These are phyloP conservation scores for Drosophila ananassae DNA, from an alignment of 1,140 invertebrate genomes.

Conservation along the genomic window DNA sequence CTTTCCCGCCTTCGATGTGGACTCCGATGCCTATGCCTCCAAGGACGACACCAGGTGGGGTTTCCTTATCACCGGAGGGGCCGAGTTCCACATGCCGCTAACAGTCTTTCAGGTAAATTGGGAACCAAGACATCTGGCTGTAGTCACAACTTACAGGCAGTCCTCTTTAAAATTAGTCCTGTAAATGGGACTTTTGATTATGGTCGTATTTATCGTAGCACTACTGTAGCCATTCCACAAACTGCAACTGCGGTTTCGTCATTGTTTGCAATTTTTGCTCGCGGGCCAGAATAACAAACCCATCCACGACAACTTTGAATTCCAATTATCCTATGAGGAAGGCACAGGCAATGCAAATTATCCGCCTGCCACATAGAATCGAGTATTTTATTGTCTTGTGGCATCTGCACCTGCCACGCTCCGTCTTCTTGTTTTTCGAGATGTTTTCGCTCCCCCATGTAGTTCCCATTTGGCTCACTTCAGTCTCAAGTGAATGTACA, in stretches of 20 bases:
- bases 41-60: conserved; percentile 88
- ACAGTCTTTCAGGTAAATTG: conserved; percentile 91
- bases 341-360: conserved; percentile 57
- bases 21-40: conserved; percentile 70
- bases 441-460: conserved; percentile 6
- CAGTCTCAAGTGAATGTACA: conserved; percentile 59
- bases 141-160: background rate
- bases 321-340: conserved; percentile 64
- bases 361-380: conserved; percentile 24
- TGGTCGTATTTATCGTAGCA: background rate
- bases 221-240: conserved; percentile 25
- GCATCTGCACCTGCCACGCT: conserved; percentile 63
- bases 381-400: conserved; percentile 57
- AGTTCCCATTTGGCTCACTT: conserved; percentile 34
- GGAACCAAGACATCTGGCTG: background rate
- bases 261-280: conserved; percentile 48
- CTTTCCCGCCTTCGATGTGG: conserved; percentile 79
- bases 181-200: background rate
- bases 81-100: conserved; percentile 91
- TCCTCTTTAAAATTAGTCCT: background rate
- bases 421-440: conserved; percentile 21
- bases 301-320: conserved; percentile 45
- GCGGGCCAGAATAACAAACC: conserved; percentile 31
- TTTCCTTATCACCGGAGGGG: conserved; percentile 92
- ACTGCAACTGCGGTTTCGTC: conserved; percentile 57